These are phyloP conservation scores for Sesia apiformis DNA, from an alignment of 2,888 invertebrate genomes.

Conservation along the genomic window DNA sequence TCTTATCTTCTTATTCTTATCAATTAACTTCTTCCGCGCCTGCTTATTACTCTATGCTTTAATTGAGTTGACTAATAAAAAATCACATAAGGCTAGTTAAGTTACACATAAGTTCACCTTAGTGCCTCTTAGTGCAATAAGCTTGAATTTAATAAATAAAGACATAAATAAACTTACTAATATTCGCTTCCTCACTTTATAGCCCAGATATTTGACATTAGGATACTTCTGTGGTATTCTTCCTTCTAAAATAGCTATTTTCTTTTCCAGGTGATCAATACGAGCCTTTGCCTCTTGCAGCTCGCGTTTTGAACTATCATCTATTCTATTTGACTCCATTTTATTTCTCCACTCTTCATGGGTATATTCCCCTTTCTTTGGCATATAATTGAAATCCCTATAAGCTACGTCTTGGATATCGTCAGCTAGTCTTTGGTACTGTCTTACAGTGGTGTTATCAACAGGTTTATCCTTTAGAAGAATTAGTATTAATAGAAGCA, in stretches of 20 bases:
- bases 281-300: slow-evolving; percentile 77
- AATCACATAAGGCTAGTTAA: too few species aligned
- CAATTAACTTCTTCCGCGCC: too few species aligned
- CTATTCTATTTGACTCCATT: slow-evolving; percentile 21
- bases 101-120: too few species aligned
- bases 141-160: too few species aligned
- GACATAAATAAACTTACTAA: slow-evolving; percentile 73
- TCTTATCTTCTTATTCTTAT: too few species aligned
- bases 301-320: slow-evolving; percentile 53
- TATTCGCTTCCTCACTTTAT: slow-evolving; percentile 93
- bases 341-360: slow-evolving; percentile 14
- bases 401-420: slow-evolving; percentile 31
- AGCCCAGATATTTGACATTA: slow-evolving; percentile 92
- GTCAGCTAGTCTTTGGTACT: slow-evolving; percentile 32
- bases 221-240: slow-evolving; percentile 89
- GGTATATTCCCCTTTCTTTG: slow-evolving; percentile 29
- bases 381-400: slow-evolving; percentile 35
- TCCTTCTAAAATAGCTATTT: slow-evolving; percentile 81
- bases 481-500: slow-evolving; percentile 46
- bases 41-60: too few species aligned
- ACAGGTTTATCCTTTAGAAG: slow-evolving; percentile 28
- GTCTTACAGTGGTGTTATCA: slow-evolving; percentile 17
- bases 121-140: too few species aligned
- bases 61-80: too few species aligned
- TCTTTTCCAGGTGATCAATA: slow-evolving; percentile 81